phyloP scores from a whole-genome alignment of 2,797 vertebrate genomes.

The Poeciliopsis turneri region DNA sequence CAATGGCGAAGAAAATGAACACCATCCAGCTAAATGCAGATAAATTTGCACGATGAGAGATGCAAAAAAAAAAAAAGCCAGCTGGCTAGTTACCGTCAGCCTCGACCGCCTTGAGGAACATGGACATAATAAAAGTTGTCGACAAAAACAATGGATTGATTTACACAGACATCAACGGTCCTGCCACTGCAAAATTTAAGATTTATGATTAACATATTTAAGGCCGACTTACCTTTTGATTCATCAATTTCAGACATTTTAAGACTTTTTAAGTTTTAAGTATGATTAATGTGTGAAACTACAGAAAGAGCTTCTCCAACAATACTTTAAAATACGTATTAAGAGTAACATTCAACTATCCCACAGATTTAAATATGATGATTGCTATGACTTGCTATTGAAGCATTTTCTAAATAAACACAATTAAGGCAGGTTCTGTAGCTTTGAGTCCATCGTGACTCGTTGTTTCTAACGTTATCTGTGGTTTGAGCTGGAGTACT shows the following conservation, averaged over 20 bases:
- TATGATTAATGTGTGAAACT: not conserved
- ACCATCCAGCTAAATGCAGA: not conserved
- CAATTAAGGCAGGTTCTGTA: not conserved
- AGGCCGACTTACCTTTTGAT: no score
- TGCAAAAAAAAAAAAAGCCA: no score
- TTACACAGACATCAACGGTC: no score
- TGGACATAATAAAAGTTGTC: not conserved
- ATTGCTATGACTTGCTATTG: not conserved
- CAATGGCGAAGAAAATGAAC: not conserved
- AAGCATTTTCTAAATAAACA: not conserved
- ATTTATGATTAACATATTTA: no score
- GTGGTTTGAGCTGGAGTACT: slow-evolving; percentile 57
- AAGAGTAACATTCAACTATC: not conserved
- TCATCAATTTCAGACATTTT: not conserved
- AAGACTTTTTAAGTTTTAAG: not conserved
- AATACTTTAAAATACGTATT: not conserved
- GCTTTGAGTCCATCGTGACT: not conserved
- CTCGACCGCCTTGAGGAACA: not conserved
- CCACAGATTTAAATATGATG: not conserved
- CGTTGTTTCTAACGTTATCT: not conserved
- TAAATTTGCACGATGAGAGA: not conserved
- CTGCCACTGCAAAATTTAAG: no score
- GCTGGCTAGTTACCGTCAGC: not conserved
- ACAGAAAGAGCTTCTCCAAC: not conserved
- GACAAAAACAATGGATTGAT: not conserved